Conservation (phyloP, 2,888 invertebrate species). For the Epistrophe eligans region DNA sequence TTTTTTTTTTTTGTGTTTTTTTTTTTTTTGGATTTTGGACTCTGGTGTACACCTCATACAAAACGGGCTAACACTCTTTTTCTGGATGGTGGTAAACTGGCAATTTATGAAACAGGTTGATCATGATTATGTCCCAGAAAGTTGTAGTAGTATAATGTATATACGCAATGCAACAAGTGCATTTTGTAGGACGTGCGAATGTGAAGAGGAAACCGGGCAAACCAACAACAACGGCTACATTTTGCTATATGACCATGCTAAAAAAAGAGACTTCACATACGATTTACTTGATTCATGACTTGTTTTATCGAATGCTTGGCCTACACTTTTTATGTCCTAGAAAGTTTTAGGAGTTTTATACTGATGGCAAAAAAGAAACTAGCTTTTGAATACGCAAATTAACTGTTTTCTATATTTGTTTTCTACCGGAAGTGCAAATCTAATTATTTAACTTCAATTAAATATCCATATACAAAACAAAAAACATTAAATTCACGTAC, state of each 20-base stretch:
- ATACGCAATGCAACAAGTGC: conserved; percentile 39
- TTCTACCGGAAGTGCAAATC: conserved; percentile 2
- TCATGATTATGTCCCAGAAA: conserved; percentile 75
- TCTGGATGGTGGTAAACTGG: conserved; percentile 47
- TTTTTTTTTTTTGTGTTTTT: conserved; percentile 17
- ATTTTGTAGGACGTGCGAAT: conserved; percentile 2
- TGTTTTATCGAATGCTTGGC: conserved; percentile 54
- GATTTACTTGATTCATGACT: conserved; percentile 50
- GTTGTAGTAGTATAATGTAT: conserved; percentile 8
- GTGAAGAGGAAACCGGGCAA: conserved; percentile 37
- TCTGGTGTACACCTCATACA: conserved; percentile 22
- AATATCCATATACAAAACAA: not conserved
- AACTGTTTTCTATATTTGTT: conserved; percentile 10
- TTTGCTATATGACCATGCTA: not conserved
- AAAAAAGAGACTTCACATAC: not conserved
- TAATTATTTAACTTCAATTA: not conserved
- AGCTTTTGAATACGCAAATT: conserved; percentile 24
- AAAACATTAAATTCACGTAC: not conserved
- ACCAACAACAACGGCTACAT: not conserved
- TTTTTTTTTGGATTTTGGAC: not conserved
- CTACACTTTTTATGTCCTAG: conserved; percentile 68
- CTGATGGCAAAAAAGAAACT: not conserved
- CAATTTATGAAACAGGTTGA: conserved; percentile 73
- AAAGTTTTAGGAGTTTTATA: conserved; percentile 37
- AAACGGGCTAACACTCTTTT: conserved; percentile 57